Conservation (phyloP, 2,888 invertebrate genomes). For the Watsonalla binaria region DNA sequence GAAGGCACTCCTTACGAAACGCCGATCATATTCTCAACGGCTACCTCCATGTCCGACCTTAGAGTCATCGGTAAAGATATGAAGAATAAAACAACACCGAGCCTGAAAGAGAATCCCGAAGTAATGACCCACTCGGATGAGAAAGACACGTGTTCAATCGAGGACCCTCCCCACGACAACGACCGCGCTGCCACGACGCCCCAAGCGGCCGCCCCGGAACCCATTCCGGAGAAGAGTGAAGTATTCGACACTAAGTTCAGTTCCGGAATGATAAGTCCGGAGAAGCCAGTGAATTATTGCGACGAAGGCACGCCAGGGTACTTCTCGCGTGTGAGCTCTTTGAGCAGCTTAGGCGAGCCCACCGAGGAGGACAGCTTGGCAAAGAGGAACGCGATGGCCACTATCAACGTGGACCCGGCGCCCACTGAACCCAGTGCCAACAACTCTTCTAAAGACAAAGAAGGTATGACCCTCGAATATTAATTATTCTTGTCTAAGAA, state of each 20-base stretch:
- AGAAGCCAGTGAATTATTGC: constrained; percentile 90
- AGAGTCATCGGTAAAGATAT: constrained; percentile 75
- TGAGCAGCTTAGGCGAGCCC: constrained; percentile 79
- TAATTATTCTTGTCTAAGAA: too few species aligned
- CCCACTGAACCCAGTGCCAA: constrained; percentile 48
- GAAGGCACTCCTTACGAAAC: constrained; percentile 94
- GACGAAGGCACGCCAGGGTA: constrained; percentile 92
- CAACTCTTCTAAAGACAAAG: constrained; percentile 62
- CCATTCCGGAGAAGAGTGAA: constrained; percentile 46
- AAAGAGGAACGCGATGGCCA: constrained; percentile 67
- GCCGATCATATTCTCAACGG: constrained; percentile 90
- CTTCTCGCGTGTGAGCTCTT: constrained; percentile 83
- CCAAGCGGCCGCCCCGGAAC: constrained; percentile 35
- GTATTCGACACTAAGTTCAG: constrained; percentile 76
- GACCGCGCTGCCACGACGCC: constrained; percentile 59
- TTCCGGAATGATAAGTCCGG: constrained; percentile 86
- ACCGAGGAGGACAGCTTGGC: constrained; percentile 66
- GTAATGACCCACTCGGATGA: constrained; percentile 73
- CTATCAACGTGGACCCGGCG: constrained; percentile 57
- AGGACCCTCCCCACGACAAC: constrained; percentile 69
- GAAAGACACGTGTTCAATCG: constrained; percentile 70
- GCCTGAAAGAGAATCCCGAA: constrained; percentile 62
- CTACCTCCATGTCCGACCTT: constrained; percentile 93
- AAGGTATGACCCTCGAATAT: constrained; percentile 32
- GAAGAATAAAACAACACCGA: constrained; percentile 46